Percentiles rank a stretch among this genome's conserved stretches.
phyloP scores from a whole-genome alignment of 2,888 invertebrate species.

The Dinocampus coccinellae region DNA sequence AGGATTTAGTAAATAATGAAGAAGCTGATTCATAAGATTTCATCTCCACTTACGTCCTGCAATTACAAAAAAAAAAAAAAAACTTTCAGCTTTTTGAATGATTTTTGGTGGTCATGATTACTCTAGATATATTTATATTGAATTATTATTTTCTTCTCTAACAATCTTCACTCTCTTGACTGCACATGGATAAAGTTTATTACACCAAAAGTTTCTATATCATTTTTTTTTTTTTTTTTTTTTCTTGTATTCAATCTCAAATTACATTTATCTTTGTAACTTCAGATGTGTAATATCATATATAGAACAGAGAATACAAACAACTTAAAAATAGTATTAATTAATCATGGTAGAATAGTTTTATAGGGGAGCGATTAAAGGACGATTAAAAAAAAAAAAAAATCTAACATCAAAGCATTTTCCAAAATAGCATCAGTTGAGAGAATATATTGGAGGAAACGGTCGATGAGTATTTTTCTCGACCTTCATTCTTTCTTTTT shows the following conservation, averaged over 20 bases:
- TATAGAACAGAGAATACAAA: not conserved
- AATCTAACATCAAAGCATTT: not conserved
- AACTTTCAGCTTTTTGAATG: too few relatives aligned
- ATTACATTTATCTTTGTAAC: not conserved
- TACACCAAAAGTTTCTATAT: not conserved
- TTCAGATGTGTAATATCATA: not conserved
- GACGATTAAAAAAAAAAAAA: not conserved
- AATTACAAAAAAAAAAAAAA: too few relatives aligned
- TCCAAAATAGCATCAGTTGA: slow-evolving; percentile 9
- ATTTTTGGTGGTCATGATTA: too few relatives aligned
- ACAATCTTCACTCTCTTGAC: not conserved
- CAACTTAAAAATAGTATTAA: slow-evolving; percentile 2
- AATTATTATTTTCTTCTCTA: not conserved
- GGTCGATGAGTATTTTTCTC: not conserved
- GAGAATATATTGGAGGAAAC: not conserved
- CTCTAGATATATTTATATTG: too few relatives aligned
- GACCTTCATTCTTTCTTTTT: not conserved
- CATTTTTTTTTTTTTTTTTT: not conserved
- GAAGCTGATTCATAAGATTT: not conserved
- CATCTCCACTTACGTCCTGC: not conserved
- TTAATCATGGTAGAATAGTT: not conserved
- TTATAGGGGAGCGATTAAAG: not conserved
- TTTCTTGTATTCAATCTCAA: not conserved
- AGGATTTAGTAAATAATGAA: not conserved
- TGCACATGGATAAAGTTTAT: not conserved